Evolutionary conservation across 2,797 vertebrate genomes (phyloP), one percentile per base, ranked within the genome.

Genomic region (Sebastes matsubarae): DNA sequence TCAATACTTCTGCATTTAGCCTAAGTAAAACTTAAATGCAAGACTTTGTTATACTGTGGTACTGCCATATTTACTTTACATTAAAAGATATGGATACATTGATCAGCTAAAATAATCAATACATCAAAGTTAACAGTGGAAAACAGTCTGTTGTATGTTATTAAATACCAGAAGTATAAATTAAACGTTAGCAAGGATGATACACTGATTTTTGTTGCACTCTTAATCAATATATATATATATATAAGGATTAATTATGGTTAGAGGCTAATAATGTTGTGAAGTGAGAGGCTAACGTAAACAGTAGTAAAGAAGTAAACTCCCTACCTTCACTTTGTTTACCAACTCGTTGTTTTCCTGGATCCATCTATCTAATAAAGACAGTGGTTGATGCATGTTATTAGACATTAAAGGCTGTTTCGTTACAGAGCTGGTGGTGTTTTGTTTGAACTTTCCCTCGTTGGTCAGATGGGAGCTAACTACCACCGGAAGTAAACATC

Each of bases 341-440:
- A 92, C 91, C 25, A 94, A n/a, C 7, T 78, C 82, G 86, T 94
- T 93, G 76, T 95, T 94, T 78, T 94, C 93, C 24, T 86, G 75
- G 13, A 68, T 61, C 94, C 93, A 95, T 9, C 7, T 65, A 1
- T 84, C 27, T 46, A 80, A 38, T 54, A 93, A 67, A 69, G 82
- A 70, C 2, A 22, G 6, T 1, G 81, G 13, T 4, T 34, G 55
- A 18, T n/a, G 6, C 66, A 78, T 83, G 70, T 68, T 68, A 71
- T 29, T 8, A 16, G 8, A 76, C 50, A 75, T 80, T 12, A 6
- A 36, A 36, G 11, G 34, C 11, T 22, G 13, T 70, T 81, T 57
- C 6, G 3, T 8, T 4, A 13, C n/a, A 42, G 68, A 57, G n/a
- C 20, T 4, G 1, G 0, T 1, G 2, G 0, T 10, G 12, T 67